Evolutionary conservation across 2,888 invertebrate genomes (phyloP).

Genomic region (Acrobasis consociella): DNA sequence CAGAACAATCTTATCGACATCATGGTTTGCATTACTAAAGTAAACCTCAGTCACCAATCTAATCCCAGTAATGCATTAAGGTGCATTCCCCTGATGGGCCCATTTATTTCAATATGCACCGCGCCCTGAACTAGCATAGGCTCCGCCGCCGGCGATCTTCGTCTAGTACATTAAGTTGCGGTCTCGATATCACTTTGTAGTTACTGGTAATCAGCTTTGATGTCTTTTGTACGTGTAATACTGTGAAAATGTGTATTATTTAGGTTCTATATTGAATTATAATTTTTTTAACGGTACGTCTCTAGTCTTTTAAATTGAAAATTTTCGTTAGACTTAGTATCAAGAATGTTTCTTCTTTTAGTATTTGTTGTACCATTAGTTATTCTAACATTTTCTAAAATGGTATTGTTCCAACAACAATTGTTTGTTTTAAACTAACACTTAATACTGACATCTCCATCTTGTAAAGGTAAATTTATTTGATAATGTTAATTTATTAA

Average conservation of each 20-base stretch:
- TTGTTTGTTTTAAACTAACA: too few species aligned
- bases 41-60: slow-evolving; percentile 17
- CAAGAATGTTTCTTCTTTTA: too few species aligned
- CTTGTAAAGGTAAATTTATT: too few species aligned
- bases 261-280: background rate
- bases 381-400: too few species aligned
- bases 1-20: slow-evolving; percentile 1
- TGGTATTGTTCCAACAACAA: too few species aligned
- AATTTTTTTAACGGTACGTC: too few species aligned
- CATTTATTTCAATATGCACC: slow-evolving; percentile 35
- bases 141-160: slow-evolving; percentile 10
- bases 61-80: slow-evolving; percentile 22
- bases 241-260: background rate
- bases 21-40: slow-evolving; percentile 8
- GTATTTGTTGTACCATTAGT: too few species aligned
- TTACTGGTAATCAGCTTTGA: slow-evolving; percentile 13
- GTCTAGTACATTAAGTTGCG: slow-evolving; percentile 9
- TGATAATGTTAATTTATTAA: too few species aligned
- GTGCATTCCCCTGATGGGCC: slow-evolving; percentile 35
- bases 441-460: too few species aligned
- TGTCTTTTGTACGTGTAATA: slow-evolving; percentile 9
- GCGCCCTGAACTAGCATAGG: slow-evolving; percentile 4
- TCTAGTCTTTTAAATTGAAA: too few species aligned
- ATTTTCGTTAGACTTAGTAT: too few species aligned
- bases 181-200: slow-evolving; percentile 8